A percentile compares a stretch with the other conserved stretches of the same genome.
Conservation (phyloP, 2,113 vertebrate species). For the Pterophyllum scalare region DNA sequence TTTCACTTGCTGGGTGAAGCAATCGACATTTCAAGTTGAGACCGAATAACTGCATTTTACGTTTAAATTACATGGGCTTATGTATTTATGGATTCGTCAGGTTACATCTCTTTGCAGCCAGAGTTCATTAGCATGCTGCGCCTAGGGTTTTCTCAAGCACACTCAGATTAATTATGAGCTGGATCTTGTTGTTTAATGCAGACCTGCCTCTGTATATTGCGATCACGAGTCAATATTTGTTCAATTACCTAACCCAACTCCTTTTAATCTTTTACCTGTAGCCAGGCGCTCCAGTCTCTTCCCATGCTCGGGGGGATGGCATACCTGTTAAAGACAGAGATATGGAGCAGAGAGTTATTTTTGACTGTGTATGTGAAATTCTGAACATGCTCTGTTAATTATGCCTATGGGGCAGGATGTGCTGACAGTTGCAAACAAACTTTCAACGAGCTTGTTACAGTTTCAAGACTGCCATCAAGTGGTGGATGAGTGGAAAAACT, state of each 20-base stretch:
- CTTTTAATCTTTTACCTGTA: conserved; percentile 83
- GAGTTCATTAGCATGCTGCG: conserved; percentile 37
- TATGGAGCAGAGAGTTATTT: conserved; percentile 21
- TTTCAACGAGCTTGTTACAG: conserved; percentile 1
- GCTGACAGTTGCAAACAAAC: neutral
- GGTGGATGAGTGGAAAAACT: conserved; percentile 35
- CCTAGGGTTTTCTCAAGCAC: conserved; percentile 10
- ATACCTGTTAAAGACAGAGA: conserved; percentile 86
- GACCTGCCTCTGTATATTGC: conserved; percentile 24
- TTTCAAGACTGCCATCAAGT: conserved; percentile 75
- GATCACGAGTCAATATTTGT: conserved; percentile 25
- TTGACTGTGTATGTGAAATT: conserved; percentile 8
- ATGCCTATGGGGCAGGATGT: neutral
- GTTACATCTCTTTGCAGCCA: conserved; percentile 11
- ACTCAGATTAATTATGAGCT: conserved; percentile 24
- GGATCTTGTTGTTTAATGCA: conserved; percentile 38
- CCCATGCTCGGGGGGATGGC: conserved; percentile 95
- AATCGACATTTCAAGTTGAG: neutral
- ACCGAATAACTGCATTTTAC: neutral
- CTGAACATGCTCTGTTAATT: conserved; percentile 12
- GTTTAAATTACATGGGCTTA: neutral
- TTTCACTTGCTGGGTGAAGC: neutral
- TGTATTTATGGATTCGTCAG: neutral
- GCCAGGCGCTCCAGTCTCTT: conserved; percentile 94
- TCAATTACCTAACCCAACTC: conserved; percentile 4